Conservation (phyloP, 2,797 vertebrate genomes). For the Poecilia gillii region DNA sequence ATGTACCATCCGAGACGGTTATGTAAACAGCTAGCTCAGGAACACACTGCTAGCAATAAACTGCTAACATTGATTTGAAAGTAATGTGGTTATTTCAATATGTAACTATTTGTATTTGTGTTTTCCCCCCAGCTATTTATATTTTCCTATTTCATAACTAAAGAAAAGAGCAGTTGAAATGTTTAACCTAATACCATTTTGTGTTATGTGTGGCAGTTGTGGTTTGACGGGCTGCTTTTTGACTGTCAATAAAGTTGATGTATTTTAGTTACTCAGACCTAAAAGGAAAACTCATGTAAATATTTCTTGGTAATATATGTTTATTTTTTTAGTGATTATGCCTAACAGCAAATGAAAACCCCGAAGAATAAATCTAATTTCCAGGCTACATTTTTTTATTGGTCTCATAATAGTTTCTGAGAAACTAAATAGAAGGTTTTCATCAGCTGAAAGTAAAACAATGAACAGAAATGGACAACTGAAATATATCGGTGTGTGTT, state of each 20-base stretch:
- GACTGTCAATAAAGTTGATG: neutral
- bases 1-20: neutral
- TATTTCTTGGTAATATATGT: neutral
- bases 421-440: neutral
- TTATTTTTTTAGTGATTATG: neutral
- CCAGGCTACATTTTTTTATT: neutral
- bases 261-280: too few relatives aligned
- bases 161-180: neutral
- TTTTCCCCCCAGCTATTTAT: neutral
- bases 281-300: neutral
- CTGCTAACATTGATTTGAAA: constrained; percentile 25
- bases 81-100: constrained; percentile 1
- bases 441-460: neutral
- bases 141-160: neutral
- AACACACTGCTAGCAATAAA: constrained; percentile 24
- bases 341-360: neutral
- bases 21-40: constrained; percentile 50
- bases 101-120: neutral
- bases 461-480: neutral
- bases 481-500: neutral
- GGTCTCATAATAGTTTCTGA: neutral
- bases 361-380: neutral
- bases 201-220: neutral
- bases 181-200: neutral
- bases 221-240: neutral